These are phyloP conservation scores for Poecilus cupreus DNA, from an alignment of 2,888 invertebrate genomes.

Conservation along the genomic window DNA sequence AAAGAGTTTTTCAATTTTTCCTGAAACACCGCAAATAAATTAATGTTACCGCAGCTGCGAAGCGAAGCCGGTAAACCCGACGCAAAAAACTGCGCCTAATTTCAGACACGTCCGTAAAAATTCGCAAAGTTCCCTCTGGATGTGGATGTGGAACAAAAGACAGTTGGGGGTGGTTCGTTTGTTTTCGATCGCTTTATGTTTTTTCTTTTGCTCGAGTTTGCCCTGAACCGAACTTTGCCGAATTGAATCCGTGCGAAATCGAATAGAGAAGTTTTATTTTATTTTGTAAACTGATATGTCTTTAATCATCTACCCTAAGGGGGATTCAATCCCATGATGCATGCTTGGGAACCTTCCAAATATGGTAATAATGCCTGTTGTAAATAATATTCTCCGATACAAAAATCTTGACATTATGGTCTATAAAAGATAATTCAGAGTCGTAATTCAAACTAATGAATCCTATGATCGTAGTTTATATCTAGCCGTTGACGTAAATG, in stretches of 20 bases:
- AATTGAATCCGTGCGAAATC: constrained; percentile 12
- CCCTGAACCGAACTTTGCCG: background rate
- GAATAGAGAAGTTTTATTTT: constrained; percentile 38
- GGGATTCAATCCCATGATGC: background rate
- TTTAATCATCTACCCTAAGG: constrained; percentile 13
- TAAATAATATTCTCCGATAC: constrained; percentile 22
- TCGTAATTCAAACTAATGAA: background rate
- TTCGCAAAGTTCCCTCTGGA: constrained; percentile 9
- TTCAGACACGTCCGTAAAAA: constrained; percentile 28
- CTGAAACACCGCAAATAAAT: constrained; percentile 20
- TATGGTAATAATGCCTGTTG: constrained; percentile 41
- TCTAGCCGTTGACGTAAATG: background rate
- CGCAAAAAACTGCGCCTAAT: constrained; percentile 38
- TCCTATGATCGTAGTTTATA: background rate
- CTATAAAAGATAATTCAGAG: background rate
- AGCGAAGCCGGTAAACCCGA: background rate
- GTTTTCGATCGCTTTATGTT: constrained; percentile 45
- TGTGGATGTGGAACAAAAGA: constrained; percentile 26
- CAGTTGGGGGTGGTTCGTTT: constrained; percentile 19
- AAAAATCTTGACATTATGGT: background rate
- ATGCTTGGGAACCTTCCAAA: constrained; percentile 28
- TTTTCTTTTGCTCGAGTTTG: background rate
- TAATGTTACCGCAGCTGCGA: constrained; percentile 30
- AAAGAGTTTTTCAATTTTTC: constrained; percentile 29
- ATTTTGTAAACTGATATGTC: constrained; percentile 37